These are phyloP conservation scores for Punctoribates punctum DNA, from an alignment of 2,888 invertebrate genomes.

Conservation along the genomic window DNA sequence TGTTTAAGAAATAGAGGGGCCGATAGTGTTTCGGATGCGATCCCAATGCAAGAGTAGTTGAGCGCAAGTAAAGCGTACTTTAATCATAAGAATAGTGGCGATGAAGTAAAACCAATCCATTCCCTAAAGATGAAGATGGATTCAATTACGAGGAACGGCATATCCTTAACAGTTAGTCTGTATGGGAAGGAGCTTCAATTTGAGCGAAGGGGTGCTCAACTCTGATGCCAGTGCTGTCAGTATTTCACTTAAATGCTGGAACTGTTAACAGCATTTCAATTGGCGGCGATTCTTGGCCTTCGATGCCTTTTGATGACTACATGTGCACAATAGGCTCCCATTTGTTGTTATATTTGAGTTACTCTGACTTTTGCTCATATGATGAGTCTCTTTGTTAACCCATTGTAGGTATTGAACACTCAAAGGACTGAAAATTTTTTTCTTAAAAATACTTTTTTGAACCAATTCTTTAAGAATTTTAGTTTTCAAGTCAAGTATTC, in stretches of 20 bases:
- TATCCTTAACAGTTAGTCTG: conserved; percentile 20
- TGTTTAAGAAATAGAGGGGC: not conserved
- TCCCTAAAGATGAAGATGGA: conserved; percentile 12
- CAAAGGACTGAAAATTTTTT: not conserved
- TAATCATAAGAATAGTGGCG: not conserved
- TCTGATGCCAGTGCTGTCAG: too few relatives aligned
- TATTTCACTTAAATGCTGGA: not conserved
- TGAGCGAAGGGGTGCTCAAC: not conserved
- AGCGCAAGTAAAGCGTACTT: not conserved
- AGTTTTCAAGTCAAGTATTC: too few relatives aligned
- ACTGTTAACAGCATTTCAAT: not conserved
- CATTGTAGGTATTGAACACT: not conserved
- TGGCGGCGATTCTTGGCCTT: not conserved
- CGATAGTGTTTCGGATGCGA: not conserved
- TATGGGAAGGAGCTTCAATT: not conserved
- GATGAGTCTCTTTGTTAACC: not conserved
- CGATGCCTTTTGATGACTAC: not conserved
- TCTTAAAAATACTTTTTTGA: too few relatives aligned
- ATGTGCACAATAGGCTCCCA: not conserved
- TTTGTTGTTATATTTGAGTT: not conserved
- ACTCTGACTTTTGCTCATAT: conserved; percentile 24
- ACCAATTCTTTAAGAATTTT: too few relatives aligned
- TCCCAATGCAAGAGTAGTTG: not conserved
- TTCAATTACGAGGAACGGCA: conserved; percentile 3
- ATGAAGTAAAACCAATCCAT: conserved; percentile 11